These are phyloP conservation scores for Caenorhabditis tropicalis DNA, from an alignment of 1,140 invertebrate species.

Conservation along the genomic window DNA sequence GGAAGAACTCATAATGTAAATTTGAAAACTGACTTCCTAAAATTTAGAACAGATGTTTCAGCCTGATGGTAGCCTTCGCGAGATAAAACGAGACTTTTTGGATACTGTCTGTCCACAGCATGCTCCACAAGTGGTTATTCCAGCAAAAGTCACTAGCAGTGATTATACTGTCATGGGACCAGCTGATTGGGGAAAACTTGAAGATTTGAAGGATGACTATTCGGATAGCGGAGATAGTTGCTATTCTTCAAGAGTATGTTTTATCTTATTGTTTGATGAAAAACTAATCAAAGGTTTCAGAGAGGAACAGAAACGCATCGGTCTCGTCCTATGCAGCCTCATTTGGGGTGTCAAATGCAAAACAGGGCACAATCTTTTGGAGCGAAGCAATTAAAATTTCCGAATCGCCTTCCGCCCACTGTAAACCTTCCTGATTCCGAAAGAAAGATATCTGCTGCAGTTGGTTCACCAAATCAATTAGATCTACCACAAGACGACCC, in stretches of 20 bases:
- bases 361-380: slow-evolving; percentile 42
- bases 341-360: not conserved
- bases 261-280: too few species aligned
- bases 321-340: not conserved
- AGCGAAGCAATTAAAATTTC: not conserved
- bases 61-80: not conserved
- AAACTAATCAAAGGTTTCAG: not conserved
- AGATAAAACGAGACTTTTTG: not conserved
- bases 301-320: slow-evolving; percentile 2
- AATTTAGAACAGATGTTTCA: not conserved
- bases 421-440: slow-evolving; percentile 18
- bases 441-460: not conserved
- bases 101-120: not conserved
- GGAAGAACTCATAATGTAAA: not conserved
- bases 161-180: slow-evolving; percentile 3
- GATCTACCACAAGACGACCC: slow-evolving; percentile 43
- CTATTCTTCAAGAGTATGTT: slow-evolving; percentile 15
- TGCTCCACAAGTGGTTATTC: not conserved
- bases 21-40: not conserved
- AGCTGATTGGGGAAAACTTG: not conserved
- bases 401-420: not conserved
- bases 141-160: not conserved
- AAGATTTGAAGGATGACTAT: slow-evolving; percentile 20
- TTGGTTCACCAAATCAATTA: not conserved
- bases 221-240: slow-evolving; percentile 23